Evolutionary conservation across 2,888 invertebrate species (phyloP), one percentile per base, ranked within the genome.

Genomic region (Spatulosminthurus flaviceps): DNA sequence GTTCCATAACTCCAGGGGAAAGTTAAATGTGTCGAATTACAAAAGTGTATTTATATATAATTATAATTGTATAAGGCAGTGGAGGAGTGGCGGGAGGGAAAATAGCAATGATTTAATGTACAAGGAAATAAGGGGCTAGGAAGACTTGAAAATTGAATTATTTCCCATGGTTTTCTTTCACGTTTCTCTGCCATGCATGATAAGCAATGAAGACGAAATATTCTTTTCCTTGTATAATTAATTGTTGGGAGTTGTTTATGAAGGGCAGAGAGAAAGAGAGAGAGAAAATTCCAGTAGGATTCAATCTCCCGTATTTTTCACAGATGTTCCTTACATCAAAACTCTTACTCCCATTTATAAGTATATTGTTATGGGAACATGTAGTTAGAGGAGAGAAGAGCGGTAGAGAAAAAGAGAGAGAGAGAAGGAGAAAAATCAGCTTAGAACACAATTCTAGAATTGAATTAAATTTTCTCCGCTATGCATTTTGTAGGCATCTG

Each of bases 381-480:
- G 28, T 21, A 24, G 24, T n/a, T 51, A 26, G 28, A 22, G 60
- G n/a, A 22, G 42, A 69, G 24, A 60, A 72, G 29, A 26, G 16
- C 19, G 24, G 64, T 24, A n/a, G 71, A 34, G n/a, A 43, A 0
- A 41, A 22, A 61, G 51, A 51, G 51, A 51, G 51, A 51, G 51
- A 51, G 19, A 51, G 75, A 19, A 79, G 71, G n/a, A 34, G 21
- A 28, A 64, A 77, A 71, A 69, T 79, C 71, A 42, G 72, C 26
- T 51, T 51, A 19, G 51, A 51, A 51, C 51, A 51, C 51, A 51
- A 51, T 51, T 51, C 51, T 51, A n/a, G 51, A 51, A 51, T 51
- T 51, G 51, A 51, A 51, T 51, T 51, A 51, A 51, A 51, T 51
- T 51, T 51, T 51, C 51, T 51, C 51, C 51, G n/a, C 51, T 51